Percentiles rank a stretch among this genome's conserved stretches.
Evolutionary conservation across 2,797 vertebrate species (phyloP).

Genomic region (Delichon dasypus): DNA sequence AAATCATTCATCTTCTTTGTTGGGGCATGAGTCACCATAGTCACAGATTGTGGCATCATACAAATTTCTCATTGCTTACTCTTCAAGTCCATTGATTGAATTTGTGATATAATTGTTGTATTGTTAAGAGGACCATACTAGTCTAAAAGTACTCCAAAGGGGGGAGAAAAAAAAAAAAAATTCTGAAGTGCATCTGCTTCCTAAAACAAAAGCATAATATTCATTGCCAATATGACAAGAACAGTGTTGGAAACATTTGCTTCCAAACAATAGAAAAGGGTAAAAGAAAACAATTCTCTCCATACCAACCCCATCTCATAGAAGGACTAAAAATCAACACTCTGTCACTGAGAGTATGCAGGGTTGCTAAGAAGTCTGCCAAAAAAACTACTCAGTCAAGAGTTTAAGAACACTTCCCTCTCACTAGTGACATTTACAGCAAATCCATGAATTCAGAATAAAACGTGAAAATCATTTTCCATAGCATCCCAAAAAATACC

Average conservation of each 20-base stretch:
- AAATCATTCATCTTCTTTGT: constrained; percentile 15
- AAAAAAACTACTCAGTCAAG: not conserved
- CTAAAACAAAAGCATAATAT: not conserved
- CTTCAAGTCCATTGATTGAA: not conserved
- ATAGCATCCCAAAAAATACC: not conserved
- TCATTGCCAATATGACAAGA: not conserved
- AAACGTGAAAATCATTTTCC: not conserved
- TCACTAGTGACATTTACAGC: not conserved
- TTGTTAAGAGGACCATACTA: not conserved
- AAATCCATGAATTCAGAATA: not conserved
- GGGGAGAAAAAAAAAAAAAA: not conserved
- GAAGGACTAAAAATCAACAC: constrained; percentile 1
- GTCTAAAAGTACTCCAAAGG: not conserved
- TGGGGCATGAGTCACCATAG: constrained; percentile 14
- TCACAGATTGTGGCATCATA: not conserved
- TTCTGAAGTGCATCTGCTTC: not conserved
- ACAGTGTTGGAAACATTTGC: not conserved
- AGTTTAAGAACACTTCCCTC: not conserved
- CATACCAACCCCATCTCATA: not conserved
- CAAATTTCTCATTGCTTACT: constrained; percentile 1
- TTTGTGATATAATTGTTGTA: not conserved
- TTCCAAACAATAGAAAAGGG: constrained; percentile 14
- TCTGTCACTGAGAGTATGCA: not conserved
- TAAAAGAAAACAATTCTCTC: not conserved
- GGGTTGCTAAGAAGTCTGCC: constrained; percentile 13